phyloP scores from a whole-genome alignment of 2,888 invertebrate genomes.

The Torymus aiolomorphi region DNA sequence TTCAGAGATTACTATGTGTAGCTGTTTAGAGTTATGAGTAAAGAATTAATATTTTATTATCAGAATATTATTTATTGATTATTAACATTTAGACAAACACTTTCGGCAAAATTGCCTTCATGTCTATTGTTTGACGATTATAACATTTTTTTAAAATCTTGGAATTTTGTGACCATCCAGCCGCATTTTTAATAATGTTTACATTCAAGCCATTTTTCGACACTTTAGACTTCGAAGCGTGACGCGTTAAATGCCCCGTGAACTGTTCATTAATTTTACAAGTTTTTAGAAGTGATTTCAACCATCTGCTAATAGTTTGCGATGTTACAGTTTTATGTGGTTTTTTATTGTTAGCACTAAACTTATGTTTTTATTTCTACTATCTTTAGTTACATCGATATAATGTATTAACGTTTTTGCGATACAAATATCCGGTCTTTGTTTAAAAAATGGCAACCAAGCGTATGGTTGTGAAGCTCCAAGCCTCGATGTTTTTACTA shows the following conservation, averaged over 20 bases:
- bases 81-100: neutral
- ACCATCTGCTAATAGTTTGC: conserved; percentile 27
- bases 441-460: conserved; percentile 1
- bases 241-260: conserved; percentile 11
- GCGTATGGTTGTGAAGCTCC: conserved; percentile 8
- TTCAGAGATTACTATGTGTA: neutral
- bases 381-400: neutral
- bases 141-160: neutral
- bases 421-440: neutral
- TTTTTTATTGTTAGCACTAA: conserved; percentile 24
- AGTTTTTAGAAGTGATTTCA: neutral
- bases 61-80: neutral
- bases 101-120: conserved; percentile 9
- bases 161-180: conserved; percentile 4
- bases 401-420: conserved; percentile 5
- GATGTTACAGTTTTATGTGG: conserved; percentile 8
- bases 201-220: conserved; percentile 10
- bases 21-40: neutral
- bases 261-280: neutral
- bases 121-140: neutral
- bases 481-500: conserved; percentile 16
- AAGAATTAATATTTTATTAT: neutral
- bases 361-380: neutral
- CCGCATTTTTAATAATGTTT: conserved; percentile 2
- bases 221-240: conserved; percentile 19